phyloP scores from a whole-genome alignment of 2,888 invertebrate species.

The Aspidiotus rigidus region DNA sequence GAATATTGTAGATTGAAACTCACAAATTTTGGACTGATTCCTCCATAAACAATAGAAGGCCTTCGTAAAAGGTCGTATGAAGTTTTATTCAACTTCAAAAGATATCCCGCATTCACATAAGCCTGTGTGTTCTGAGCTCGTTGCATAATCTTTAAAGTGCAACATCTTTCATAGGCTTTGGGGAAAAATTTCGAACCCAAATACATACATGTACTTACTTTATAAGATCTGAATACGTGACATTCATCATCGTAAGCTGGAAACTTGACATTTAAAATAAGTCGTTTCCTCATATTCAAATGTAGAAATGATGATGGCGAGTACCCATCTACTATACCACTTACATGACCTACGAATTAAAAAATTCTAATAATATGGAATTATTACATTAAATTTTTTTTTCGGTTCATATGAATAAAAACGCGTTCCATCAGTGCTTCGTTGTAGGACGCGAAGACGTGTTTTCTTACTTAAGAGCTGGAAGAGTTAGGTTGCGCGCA shows the following conservation, averaged over 20 bases:
- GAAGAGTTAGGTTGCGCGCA: no score
- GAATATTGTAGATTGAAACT: slow-evolving; percentile 38
- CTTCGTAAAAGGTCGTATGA: slow-evolving; percentile 48
- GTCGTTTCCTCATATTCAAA: slow-evolving; percentile 55
- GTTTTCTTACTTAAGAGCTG: no score
- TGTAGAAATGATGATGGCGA: slow-evolving; percentile 51
- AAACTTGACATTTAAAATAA: slow-evolving; percentile 54
- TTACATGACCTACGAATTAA: slow-evolving; percentile 13
- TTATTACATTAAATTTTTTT: no score
- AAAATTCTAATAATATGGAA: no score
- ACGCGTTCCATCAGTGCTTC: no score
- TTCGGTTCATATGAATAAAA: no score
- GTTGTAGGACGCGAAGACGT: no score
- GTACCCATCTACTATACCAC: slow-evolving; percentile 17
- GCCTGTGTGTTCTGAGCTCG: slow-evolving; percentile 69
- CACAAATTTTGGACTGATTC: slow-evolving; percentile 45
- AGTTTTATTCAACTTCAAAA: slow-evolving; percentile 49
- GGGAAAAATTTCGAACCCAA: not conserved
- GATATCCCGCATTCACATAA: slow-evolving; percentile 64
- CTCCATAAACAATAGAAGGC: slow-evolving; percentile 48
- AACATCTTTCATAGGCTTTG: not conserved
- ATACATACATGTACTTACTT: slow-evolving; percentile 46
- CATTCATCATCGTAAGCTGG: slow-evolving; percentile 48
- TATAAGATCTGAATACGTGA: slow-evolving; percentile 55
- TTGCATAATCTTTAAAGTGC: slow-evolving; percentile 56